phyloP scores from a whole-genome alignment of 1,140 invertebrate species.

The Himalopsyche phryganea region DNA sequence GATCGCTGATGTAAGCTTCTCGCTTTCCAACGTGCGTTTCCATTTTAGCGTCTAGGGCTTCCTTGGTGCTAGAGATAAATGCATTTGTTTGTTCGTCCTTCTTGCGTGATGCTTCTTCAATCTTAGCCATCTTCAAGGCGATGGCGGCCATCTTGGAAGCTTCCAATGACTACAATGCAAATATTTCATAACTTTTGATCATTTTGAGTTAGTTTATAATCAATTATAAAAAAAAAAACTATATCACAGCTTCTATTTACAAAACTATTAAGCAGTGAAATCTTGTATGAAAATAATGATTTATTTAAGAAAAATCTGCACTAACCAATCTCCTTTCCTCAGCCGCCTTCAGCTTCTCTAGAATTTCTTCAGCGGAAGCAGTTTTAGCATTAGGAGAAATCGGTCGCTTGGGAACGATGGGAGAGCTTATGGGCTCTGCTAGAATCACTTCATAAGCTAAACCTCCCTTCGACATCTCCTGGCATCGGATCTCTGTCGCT shows the following conservation, averaged over 20 bases:
- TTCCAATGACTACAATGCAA: conserved; percentile 70
- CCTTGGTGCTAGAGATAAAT: conserved; percentile 80
- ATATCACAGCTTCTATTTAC: too few species aligned
- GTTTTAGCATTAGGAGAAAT: conserved; percentile 61
- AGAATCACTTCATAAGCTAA: conserved; percentile 91
- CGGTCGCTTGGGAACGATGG: conserved; percentile 59
- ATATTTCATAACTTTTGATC: too few species aligned
- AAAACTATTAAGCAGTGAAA: too few species aligned
- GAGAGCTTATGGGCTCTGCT: conserved; percentile 69
- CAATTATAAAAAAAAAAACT: too few species aligned
- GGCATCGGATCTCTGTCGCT: conserved; percentile 86
- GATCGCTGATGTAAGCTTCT: conserved; percentile 80
- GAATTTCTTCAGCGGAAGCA: conserved; percentile 78
- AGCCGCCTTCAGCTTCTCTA: conserved; percentile 85
- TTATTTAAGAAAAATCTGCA: conserved; percentile 16
- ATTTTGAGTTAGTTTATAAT: too few species aligned
- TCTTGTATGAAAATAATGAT: not conserved
- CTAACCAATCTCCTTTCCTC: conserved; percentile 84
- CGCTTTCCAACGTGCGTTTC: conserved; percentile 82
- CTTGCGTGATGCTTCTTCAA: conserved; percentile 86
- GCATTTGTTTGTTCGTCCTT: conserved; percentile 79
- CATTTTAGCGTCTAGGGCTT: conserved; percentile 86
- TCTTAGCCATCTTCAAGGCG: conserved; percentile 76
- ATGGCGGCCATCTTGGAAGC: conserved; percentile 78
- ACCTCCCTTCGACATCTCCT: conserved; percentile 85